These are phyloP conservation scores for Drosophila kikkawai DNA, from an alignment of 1,140 invertebrate species.

Conservation along the genomic window DNA sequence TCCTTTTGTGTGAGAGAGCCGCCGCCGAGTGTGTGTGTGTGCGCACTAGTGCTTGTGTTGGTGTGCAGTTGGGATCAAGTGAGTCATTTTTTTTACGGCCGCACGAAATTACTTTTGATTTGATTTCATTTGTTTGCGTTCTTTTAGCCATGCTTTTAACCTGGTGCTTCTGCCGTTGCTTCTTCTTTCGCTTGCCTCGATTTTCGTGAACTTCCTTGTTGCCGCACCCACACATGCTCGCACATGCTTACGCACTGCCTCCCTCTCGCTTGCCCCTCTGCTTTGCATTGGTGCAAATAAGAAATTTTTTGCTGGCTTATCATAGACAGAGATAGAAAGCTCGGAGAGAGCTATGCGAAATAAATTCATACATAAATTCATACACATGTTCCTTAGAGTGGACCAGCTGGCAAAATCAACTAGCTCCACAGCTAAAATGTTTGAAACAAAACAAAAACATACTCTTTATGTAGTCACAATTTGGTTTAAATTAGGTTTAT, in stretches of 20 bases:
- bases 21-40: slow-evolving; percentile 19
- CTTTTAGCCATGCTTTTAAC: slow-evolving; percentile 40
- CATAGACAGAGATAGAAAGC: slow-evolving; percentile 30
- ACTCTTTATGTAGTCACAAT: too few species aligned
- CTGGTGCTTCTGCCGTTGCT: slow-evolving; percentile 3
- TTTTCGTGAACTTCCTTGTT: slow-evolving; percentile 42
- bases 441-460: too few species aligned
- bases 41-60: slow-evolving; percentile 23
- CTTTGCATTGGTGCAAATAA: slow-evolving; percentile 20
- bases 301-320: slow-evolving; percentile 34
- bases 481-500: too few species aligned
- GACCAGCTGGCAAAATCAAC: slow-evolving; percentile 1
- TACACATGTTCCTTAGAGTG: slow-evolving; percentile 19
- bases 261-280: slow-evolving; percentile 1
- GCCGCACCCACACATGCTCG: slow-evolving; percentile 39
- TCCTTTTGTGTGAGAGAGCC: slow-evolving; percentile 63
- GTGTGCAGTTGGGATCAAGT: slow-evolving; percentile 72
- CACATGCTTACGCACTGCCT: slow-evolving; percentile 9
- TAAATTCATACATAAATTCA: neutral
- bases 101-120: slow-evolving; percentile 68
- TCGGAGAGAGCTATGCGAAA: slow-evolving; percentile 6
- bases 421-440: neutral
- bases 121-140: slow-evolving; percentile 63
- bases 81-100: slow-evolving; percentile 69
- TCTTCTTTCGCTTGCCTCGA: slow-evolving; percentile 14